phyloP scores from a whole-genome alignment of 2,888 invertebrate genomes.

The Temnothorax unifasciatus region DNA sequence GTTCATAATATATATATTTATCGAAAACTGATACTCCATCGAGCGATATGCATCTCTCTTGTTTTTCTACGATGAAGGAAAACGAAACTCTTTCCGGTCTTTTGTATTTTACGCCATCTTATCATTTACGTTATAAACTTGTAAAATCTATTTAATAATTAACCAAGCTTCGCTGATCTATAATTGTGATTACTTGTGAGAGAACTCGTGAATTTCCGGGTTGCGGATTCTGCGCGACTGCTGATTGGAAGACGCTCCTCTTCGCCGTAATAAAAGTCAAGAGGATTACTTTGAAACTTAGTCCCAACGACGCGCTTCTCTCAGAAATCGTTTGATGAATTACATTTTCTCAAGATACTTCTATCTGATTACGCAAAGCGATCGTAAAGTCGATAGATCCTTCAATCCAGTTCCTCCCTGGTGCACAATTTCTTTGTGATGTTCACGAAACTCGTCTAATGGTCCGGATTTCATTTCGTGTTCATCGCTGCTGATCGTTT shows the following conservation, averaged over 20 bases:
- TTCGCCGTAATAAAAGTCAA: conserved; percentile 42
- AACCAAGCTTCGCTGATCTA: neutral
- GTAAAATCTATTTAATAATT: conserved; percentile 21
- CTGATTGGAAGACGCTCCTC: conserved; percentile 31
- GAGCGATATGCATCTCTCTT: neutral
- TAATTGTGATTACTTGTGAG: conserved; percentile 11
- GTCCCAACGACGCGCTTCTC: conserved; percentile 18
- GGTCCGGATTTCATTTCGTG: neutral
- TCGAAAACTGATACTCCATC: neutral
- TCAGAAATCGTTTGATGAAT: conserved; percentile 40
- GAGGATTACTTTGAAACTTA: conserved; percentile 53
- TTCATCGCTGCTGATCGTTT: neutral
- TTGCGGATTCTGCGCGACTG: conserved; percentile 31
- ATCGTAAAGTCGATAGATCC: conserved; percentile 21
- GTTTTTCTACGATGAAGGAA: neutral
- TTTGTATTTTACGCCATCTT: neutral
- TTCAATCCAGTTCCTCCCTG: too few relatives aligned
- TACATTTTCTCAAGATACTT: conserved; percentile 36
- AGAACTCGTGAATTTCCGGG: conserved; percentile 11
- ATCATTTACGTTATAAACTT: neutral
- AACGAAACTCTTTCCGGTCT: neutral
- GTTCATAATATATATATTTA: neutral
- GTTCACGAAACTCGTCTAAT: neutral
- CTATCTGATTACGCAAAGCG: conserved; percentile 34
- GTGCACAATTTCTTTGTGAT: neutral